A percentile compares a stretch with the other conserved stretches of the same genome.
These are phyloP conservation scores for Bubo scandiacus DNA, from an alignment of 2,113 vertebrate genomes.

Conservation along the genomic window DNA sequence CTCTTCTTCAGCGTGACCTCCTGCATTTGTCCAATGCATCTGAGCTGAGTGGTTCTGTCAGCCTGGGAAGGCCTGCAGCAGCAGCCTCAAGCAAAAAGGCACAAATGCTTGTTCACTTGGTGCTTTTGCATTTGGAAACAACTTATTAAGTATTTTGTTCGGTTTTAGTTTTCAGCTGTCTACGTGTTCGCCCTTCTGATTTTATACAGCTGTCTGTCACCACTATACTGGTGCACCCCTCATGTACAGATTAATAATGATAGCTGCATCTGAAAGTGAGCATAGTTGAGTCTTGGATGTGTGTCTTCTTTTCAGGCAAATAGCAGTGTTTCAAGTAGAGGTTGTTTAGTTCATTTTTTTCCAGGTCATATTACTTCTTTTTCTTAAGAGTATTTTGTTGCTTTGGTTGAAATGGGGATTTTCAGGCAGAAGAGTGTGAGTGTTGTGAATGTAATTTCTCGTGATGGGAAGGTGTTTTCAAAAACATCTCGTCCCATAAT, in stretches of 20 bases:
- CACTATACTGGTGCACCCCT: not conserved
- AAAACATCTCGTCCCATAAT: not conserved
- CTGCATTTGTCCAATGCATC: not conserved
- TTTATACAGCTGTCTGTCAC: not conserved
- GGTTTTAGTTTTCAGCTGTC: not conserved
- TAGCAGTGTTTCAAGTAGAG: not conserved
- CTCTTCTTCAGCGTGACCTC: not conserved
- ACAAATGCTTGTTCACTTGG: not conserved
- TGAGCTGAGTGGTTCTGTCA: not conserved
- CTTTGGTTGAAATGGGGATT: not conserved
- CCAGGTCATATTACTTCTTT: not conserved
- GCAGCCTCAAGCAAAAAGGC: not conserved
- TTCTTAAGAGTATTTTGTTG: not conserved
- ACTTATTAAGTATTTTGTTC: not conserved
- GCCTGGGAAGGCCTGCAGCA: not conserved
- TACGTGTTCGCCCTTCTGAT: not conserved
- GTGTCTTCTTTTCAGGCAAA: not conserved
- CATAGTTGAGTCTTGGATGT: not conserved
- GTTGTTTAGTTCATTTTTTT: not conserved
- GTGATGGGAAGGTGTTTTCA: not conserved
- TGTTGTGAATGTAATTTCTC: not conserved
- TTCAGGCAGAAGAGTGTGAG: accelerated
- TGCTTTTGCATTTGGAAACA: not conserved
- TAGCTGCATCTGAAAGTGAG: not conserved
- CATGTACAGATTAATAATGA: not conserved